Conservation (phyloP, 2,888 invertebrate genomes). For the Drosophila imparisetae region DNA sequence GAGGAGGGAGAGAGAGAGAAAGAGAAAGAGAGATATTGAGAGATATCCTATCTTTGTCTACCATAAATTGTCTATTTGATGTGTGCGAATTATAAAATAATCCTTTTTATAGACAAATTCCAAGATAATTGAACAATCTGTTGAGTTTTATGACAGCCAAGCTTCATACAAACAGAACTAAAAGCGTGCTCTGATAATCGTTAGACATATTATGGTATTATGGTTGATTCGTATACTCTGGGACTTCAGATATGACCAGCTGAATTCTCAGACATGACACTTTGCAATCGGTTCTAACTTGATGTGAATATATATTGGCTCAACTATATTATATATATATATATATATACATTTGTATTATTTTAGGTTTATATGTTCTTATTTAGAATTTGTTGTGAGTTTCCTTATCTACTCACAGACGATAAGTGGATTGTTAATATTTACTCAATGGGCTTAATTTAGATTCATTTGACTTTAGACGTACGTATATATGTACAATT, state of each 20-base stretch:
- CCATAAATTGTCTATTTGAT: not conserved
- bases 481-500: not conserved
- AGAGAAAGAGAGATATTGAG: not conserved
- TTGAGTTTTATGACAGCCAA: slow-evolving; percentile 29
- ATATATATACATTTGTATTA: not conserved
- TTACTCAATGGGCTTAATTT: not conserved
- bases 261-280: slow-evolving; percentile 18
- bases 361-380: not conserved
- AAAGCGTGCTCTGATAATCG: slow-evolving; percentile 34
- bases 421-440: not conserved
- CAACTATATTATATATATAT: not conserved
- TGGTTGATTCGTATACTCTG: not conserved
- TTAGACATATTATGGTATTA: not conserved
- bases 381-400: not conserved
- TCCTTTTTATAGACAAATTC: slow-evolving; percentile 65
- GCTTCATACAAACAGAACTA: not conserved
- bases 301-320: not conserved
- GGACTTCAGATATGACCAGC: slow-evolving; percentile 21
- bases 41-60: not conserved
- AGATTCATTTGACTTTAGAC: not conserved
- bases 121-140: slow-evolving; percentile 54
- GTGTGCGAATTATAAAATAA: slow-evolving; percentile 33
- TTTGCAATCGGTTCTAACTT: slow-evolving; percentile 9
- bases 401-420: not conserved
- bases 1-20: not conserved